Base-by-base conservation (phyloP, 2,888 invertebrate genomes). In the Drosophila fulvimacula region DNA sequence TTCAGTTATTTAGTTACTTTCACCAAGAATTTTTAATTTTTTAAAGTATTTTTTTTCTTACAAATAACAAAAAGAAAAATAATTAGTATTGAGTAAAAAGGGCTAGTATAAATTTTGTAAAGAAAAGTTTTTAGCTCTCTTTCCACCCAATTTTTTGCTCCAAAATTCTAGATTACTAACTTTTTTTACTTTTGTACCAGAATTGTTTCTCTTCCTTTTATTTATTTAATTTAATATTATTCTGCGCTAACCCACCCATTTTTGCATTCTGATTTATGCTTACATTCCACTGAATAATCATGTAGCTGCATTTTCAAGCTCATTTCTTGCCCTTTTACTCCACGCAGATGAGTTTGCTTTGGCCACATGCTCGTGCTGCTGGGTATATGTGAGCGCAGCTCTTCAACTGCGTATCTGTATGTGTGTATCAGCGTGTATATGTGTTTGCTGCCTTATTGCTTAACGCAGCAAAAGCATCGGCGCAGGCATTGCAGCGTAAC, bases 391-490 rank as follows among this genome's bases (percentile, higher is more conserved):
- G 19, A 55, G 30, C 32, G 19, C 9, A 41, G 55, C 10, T 2
- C 30, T 38, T 24, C 55, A 55, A 55, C 38, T 53, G 38, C 52
- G 38, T 38, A 17, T 11, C 5, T 44, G 27, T 46, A 2, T 30
- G 24, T 24, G 17, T 44, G 34, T 36, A 5, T 44, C n/a, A n/a
- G 19, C 46, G 15, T 39, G 41, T 19, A 38, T 44, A 36, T 39
- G 51, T 32, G 42, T 30, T 30, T 48, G 57, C 48, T 61, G 74
- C 75, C 68, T 77, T 85, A 84, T 84, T 87, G 88, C 82, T 87
- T 79, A 84, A 83, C 83, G 78, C 88, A 87, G 88, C 88, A 83
- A 78, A 83, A 87, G 79, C 84, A 75, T 69, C 64, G 75, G 39
- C 66, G 51, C 58, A 64, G 49, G 60, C 73, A 60, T 49, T 65